Evolutionary conservation across 2,113 vertebrate genomes (phyloP).

Genomic region (Calcarius ornatus): DNA sequence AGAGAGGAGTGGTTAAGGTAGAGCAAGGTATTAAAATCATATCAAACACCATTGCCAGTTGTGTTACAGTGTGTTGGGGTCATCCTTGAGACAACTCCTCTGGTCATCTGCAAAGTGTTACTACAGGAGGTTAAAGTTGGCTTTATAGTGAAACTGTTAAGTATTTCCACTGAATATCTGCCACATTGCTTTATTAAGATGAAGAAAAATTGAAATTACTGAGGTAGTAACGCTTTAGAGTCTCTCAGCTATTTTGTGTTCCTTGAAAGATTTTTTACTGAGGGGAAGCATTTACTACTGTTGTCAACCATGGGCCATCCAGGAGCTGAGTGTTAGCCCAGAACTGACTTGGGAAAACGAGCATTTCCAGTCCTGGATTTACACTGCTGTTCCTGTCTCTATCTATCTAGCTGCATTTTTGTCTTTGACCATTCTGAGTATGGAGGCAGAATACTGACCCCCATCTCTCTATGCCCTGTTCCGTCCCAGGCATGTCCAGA

Average conservation of each 20-base stretch:
- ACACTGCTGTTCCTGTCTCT: background rate
- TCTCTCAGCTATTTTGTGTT: background rate
- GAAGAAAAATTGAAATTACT: background rate
- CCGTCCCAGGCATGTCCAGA: slow-evolving; percentile 91
- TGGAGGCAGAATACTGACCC: background rate
- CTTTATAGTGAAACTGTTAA: background rate
- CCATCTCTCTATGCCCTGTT: background rate
- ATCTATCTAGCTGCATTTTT: background rate
- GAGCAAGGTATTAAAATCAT: background rate
- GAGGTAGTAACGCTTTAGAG: background rate
- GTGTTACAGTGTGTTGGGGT: background rate
- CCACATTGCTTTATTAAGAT: background rate
- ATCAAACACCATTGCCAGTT: background rate
- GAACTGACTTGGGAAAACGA: background rate
- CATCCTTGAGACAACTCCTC: background rate
- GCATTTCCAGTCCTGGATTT: background rate
- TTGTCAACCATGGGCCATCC: background rate
- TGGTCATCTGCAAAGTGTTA: background rate
- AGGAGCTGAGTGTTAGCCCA: background rate
- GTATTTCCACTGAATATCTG: background rate
- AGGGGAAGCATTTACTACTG: background rate
- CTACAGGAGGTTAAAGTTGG: background rate
- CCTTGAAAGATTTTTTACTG: background rate
- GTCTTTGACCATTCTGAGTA: background rate
- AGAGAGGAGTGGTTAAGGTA: background rate